Evolutionary conservation across 2,797 vertebrate species (phyloP).

Genomic region (Cyclopterus lumpus): DNA sequence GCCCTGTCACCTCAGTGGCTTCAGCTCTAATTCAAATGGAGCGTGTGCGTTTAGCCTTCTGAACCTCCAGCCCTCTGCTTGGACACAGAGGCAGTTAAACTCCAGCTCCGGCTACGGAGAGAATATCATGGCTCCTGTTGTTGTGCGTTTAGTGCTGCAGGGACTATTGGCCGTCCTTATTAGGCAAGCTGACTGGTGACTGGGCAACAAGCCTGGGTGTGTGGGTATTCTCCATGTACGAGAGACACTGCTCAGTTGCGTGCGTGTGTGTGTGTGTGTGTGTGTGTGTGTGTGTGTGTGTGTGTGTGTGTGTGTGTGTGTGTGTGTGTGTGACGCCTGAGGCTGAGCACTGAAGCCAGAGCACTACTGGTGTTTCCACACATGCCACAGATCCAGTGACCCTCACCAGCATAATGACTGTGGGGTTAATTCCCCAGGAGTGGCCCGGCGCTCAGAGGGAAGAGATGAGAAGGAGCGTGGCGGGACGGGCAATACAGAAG

Average conservation of each 20-base stretch:
- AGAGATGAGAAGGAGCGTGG: constrained; percentile 51
- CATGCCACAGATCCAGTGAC: constrained; percentile 78
- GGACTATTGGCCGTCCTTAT: constrained; percentile 74
- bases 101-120: constrained; percentile 48
- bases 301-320: constrained; percentile 30
- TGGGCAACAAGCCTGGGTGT: constrained; percentile 60
- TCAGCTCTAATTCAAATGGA: constrained; percentile 67
- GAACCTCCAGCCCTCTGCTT: constrained; percentile 57
- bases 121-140: constrained; percentile 66
- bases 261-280: constrained; percentile 33
- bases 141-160: constrained; percentile 65
- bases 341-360: constrained; percentile 58
- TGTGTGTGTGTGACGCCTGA: constrained; percentile 49
- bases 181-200: constrained; percentile 72
- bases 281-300: constrained; percentile 42
- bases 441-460: constrained; percentile 43
- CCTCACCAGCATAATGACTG: constrained; percentile 75
- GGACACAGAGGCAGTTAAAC: constrained; percentile 61
- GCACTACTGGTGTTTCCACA: constrained; percentile 74
- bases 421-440: constrained; percentile 77
- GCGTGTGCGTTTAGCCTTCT: constrained; percentile 61
- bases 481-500: constrained; percentile 31
- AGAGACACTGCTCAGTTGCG: constrained; percentile 52
- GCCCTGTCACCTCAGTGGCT: constrained; percentile 56
- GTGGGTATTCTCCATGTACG: constrained; percentile 51